These are phyloP conservation scores for Kuschelorhynchus macadamiae DNA, from an alignment of 2,888 invertebrate species.

Conservation along the genomic window DNA sequence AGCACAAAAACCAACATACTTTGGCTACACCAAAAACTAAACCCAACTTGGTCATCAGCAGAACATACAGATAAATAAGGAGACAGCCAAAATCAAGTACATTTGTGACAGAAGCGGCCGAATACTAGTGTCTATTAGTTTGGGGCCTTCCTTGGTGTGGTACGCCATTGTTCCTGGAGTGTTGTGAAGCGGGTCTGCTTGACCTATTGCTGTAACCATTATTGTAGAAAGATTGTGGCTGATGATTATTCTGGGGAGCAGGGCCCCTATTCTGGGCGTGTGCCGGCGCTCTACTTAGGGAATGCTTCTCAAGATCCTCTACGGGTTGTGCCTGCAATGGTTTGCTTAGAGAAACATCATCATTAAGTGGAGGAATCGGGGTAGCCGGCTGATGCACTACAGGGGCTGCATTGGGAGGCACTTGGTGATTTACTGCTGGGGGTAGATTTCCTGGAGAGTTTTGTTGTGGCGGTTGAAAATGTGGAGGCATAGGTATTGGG, in stretches of 20 bases:
- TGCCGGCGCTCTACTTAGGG: conserved; percentile 23
- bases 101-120: conserved; percentile 13
- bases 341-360: conserved; percentile 31
- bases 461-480: conserved; percentile 57
- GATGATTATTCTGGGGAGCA: conserved; percentile 57
- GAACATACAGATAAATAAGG: conserved; percentile 19
- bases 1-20: neutral
- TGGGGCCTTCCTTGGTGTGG: conserved; percentile 38
- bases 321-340: conserved; percentile 13
- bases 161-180: conserved; percentile 59
- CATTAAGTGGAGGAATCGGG: conserved; percentile 8
- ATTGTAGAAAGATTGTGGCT: conserved; percentile 65
- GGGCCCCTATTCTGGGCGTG: conserved; percentile 51
- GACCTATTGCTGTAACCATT: conserved; percentile 61
- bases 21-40: conserved; percentile 16
- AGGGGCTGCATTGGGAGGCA: conserved; percentile 40
- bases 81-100: conserved; percentile 43
- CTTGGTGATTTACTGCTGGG: conserved; percentile 60
- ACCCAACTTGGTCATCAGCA: conserved; percentile 31
- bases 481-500: conserved; percentile 73
- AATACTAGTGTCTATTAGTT: conserved; percentile 43
- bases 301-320: conserved; percentile 44
- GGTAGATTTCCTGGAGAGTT: conserved; percentile 51
- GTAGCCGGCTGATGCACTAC: conserved; percentile 11
- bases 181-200: conserved; percentile 52